phyloP scores from a whole-genome alignment of 2,888 invertebrate genomes.

The Ditula angustiorana region DNA sequence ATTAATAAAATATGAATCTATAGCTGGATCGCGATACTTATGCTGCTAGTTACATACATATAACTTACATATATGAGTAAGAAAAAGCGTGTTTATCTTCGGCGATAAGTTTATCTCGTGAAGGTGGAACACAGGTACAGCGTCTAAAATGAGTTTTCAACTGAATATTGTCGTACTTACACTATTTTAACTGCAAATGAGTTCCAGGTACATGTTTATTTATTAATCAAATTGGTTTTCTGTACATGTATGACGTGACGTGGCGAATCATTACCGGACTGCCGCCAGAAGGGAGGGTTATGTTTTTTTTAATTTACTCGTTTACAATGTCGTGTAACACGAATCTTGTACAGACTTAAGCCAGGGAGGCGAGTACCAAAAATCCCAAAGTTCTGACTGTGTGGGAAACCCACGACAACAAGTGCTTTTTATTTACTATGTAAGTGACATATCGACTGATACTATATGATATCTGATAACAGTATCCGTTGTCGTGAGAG shows the following conservation, averaged over 20 bases:
- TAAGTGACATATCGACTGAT: background rate
- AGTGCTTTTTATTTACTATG: background rate
- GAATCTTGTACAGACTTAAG: no score
- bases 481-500: constrained; percentile 1
- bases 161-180: no score
- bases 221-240: no score
- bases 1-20: background rate
- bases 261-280: no score
- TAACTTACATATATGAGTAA: background rate
- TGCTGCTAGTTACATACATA: background rate
- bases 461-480: background rate
- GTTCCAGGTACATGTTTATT: no score
- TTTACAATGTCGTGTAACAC: no score
- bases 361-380: no score
- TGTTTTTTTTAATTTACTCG: no score
- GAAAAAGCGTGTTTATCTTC: constrained; percentile 22
- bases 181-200: no score
- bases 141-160: background rate
- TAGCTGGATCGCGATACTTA: background rate
- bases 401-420: background rate
- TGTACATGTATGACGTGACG: no score
- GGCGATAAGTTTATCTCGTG: constrained; percentile 9
- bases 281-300: no score
- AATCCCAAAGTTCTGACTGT: background rate
- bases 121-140: background rate